A percentile compares a stretch with the other conserved stretches of the same genome.
phyloP scores from a whole-genome alignment of 2,888 invertebrate genomes.

The Drosophila tripunctata region DNA sequence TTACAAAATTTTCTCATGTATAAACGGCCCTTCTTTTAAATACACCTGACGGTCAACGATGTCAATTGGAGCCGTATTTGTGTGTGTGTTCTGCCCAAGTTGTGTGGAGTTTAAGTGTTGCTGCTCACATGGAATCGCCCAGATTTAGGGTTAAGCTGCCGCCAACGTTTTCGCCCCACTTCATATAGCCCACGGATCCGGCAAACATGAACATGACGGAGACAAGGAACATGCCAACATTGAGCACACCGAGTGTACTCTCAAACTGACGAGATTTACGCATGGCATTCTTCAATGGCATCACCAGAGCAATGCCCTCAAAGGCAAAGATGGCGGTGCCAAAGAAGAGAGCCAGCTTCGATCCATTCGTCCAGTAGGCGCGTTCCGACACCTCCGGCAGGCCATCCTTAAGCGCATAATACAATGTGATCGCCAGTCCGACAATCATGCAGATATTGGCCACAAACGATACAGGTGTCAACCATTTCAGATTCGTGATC shows the following conservation, averaged over 20 bases:
- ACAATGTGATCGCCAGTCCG: slow-evolving; percentile 93
- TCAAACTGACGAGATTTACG: slow-evolving; percentile 90
- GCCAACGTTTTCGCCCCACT: slow-evolving; percentile 92
- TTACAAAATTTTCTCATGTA: too few species aligned
- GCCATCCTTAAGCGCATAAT: slow-evolving; percentile 93
- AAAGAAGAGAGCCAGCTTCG: slow-evolving; percentile 93
- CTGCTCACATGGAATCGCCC: slow-evolving; percentile 84
- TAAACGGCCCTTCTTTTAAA: too few species aligned
- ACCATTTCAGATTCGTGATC: slow-evolving; percentile 90
- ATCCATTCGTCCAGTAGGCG: slow-evolving; percentile 86
- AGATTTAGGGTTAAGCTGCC: slow-evolving; percentile 96
- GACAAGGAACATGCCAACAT: slow-evolving; percentile 92
- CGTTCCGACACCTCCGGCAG: slow-evolving; percentile 87
- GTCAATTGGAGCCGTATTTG: too few species aligned
- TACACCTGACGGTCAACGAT: too few species aligned
- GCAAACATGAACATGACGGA: slow-evolving; percentile 90
- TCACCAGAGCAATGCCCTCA: slow-evolving; percentile 97
- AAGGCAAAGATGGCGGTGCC: slow-evolving; percentile 98
- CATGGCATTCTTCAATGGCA: slow-evolving; percentile 97
- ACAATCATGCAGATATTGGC: slow-evolving; percentile 94
- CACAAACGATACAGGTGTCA: slow-evolving; percentile 95
- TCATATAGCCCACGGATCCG: slow-evolving; percentile 94
- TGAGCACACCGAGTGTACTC: slow-evolving; percentile 92
- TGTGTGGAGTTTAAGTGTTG: too few species aligned
- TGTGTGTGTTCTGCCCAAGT: too few species aligned